These are phyloP conservation scores for Ormyrus pomaceus DNA, from an alignment of 2,888 invertebrate species.

Conservation along the genomic window DNA sequence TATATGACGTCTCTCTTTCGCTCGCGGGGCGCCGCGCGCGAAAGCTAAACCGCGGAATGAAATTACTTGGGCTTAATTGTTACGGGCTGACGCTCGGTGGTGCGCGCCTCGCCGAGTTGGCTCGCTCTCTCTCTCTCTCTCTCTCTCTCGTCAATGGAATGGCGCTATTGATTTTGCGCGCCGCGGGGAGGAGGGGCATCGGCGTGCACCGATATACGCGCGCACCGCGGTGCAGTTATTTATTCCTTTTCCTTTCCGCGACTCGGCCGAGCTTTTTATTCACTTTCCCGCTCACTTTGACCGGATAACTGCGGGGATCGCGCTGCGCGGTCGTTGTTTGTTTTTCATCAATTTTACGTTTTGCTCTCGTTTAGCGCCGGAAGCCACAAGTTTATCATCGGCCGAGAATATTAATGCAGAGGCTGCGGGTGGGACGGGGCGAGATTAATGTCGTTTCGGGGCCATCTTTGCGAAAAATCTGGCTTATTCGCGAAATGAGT, in stretches of 20 bases:
- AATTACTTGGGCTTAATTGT: slow-evolving; percentile 72
- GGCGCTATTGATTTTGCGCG: slow-evolving; percentile 26
- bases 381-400: no score
- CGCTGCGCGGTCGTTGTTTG: no score
- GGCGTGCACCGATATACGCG: background rate
- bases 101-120: slow-evolving; percentile 38
- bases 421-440: no score
- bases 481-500: slow-evolving; percentile 34
- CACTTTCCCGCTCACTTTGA: slow-evolving; percentile 21
- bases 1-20: slow-evolving; percentile 2
- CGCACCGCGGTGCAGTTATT: background rate
- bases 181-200: background rate
- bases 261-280: background rate
- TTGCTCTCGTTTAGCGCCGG: no score
- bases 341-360: no score
- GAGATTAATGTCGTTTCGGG: slow-evolving; percentile 49
- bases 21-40: slow-evolving; percentile 59
- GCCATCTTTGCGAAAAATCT: slow-evolving; percentile 58
- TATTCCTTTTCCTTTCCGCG: background rate
- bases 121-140: no score
- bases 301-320: no score
- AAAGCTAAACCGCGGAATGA: slow-evolving; percentile 70
- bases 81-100: slow-evolving; percentile 40
- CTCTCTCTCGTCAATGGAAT: slow-evolving; percentile 3
- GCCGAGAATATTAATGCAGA: no score